These are phyloP conservation scores for Tipula vernalis DNA, from an alignment of 2,888 invertebrate species.

Conservation along the genomic window DNA sequence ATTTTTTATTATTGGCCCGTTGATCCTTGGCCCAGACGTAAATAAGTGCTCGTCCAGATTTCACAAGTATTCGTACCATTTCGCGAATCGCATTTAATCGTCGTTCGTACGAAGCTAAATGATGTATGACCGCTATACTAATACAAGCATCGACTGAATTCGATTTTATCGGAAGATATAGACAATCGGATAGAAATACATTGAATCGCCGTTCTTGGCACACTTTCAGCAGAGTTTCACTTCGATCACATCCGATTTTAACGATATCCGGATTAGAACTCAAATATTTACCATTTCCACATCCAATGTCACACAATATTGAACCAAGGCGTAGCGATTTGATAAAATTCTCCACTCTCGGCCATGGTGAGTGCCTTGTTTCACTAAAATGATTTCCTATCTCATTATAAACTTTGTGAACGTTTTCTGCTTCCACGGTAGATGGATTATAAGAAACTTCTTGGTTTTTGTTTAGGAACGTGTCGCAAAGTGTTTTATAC, in stretches of 20 bases:
- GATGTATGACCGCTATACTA: conserved; percentile 95
- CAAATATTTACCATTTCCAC: conserved; percentile 97
- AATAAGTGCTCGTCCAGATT: conserved; percentile 65
- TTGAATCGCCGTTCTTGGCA: conserved; percentile 48
- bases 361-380: conserved; percentile 92
- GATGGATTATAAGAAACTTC: background rate
- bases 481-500: conserved; percentile 57
- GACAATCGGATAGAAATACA: conserved; percentile 64
- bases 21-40: conserved; percentile 98
- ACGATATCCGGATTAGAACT: conserved; percentile 43
- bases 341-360: conserved; percentile 72
- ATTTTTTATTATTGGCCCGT: conserved; percentile 47
- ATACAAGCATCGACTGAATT: conserved; percentile 66
- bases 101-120: conserved; percentile 71
- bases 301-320: conserved; percentile 81
- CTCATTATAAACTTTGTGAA: conserved; percentile 81
- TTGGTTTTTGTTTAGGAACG: conserved; percentile 25
- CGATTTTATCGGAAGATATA: conserved; percentile 56
- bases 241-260: conserved; percentile 71
- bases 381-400: conserved; percentile 92
- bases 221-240: conserved; percentile 52
- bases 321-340: conserved; percentile 50
- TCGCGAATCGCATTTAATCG: conserved; percentile 62
- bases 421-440: conserved; percentile 57
- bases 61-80: conserved; percentile 58